Percentiles rank a stretch among this genome's conserved stretches.
These are phyloP conservation scores for Leptobrachium ailaonicum DNA, from an alignment of 2,113 vertebrate species.

Conservation along the genomic window DNA sequence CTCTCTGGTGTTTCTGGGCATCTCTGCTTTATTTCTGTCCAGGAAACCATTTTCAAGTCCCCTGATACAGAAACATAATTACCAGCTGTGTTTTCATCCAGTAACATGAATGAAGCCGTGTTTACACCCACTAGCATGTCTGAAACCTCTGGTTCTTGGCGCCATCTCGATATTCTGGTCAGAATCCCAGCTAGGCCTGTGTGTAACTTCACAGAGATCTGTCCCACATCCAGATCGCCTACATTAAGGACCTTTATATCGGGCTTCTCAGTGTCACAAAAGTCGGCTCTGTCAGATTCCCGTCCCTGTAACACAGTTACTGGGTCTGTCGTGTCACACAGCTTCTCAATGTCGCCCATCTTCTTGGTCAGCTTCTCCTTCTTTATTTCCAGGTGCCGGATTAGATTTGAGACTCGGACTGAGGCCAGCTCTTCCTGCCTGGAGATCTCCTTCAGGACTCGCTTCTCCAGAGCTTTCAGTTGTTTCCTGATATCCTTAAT, in stretches of 20 bases:
- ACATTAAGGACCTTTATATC: not conserved
- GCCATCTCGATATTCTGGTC: not conserved
- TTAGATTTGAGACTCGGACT: not conserved
- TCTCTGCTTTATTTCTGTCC: not conserved
- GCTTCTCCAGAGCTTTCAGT: not conserved
- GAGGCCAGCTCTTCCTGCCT: not conserved
- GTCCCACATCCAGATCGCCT: slow-evolving; percentile 7
- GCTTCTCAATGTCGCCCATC: not conserved
- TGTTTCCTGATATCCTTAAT: not conserved
- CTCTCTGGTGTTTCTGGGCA: not conserved
- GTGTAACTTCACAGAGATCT: slow-evolving; percentile 11
- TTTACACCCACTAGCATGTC: not conserved
- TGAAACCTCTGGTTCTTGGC: slow-evolving; percentile 8
- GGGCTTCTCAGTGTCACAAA: not conserved
- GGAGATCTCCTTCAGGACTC: not conserved
- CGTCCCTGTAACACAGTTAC: not conserved
- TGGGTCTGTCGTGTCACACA: not conserved
- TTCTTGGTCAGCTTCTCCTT: slow-evolving; percentile 40
- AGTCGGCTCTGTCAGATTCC: not conserved
- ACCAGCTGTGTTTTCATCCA: not conserved
- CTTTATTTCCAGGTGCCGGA: slow-evolving; percentile 26
- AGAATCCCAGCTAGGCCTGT: slow-evolving; percentile 18
- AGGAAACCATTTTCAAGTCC: not conserved
- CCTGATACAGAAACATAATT: slow-evolving; percentile 5
- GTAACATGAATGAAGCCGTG: not conserved